Conservation (phyloP, 2,113 vertebrate species). For the Harpagus bidentatus region DNA sequence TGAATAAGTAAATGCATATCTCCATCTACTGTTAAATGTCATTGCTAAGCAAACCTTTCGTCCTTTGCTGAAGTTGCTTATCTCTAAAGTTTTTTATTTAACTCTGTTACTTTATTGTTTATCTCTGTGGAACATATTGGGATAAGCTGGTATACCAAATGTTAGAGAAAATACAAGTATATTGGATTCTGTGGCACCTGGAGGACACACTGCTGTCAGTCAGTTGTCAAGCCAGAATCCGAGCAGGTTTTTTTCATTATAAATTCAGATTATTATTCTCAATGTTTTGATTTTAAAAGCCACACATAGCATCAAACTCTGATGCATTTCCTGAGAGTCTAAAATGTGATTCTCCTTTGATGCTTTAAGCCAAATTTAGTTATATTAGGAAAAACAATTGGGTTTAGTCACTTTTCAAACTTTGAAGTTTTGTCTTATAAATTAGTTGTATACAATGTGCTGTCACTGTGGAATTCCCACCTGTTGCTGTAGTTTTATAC, state of each 20-base stretch:
- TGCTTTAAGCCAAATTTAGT: neutral
- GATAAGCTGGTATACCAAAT: neutral
- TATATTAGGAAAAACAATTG: neutral
- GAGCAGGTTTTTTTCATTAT: neutral
- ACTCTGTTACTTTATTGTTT: slow-evolving; percentile 21
- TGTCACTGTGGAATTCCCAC: neutral
- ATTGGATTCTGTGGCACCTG: slow-evolving; percentile 10
- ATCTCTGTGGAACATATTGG: slow-evolving; percentile 31
- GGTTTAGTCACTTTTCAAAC: neutral
- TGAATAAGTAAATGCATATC: neutral
- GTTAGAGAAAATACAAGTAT: neutral
- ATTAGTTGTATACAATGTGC: neutral
- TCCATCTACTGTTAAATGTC: neutral
- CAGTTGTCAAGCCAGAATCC: neutral
- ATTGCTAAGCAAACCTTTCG: neutral
- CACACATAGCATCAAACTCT: neutral
- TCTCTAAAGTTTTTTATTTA: slow-evolving; percentile 5
- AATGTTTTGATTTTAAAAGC: neutral
- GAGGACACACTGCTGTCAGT: neutral
- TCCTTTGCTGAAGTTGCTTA: neutral
- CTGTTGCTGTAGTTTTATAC: neutral
- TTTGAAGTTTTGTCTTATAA: neutral
- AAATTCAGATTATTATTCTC: neutral
- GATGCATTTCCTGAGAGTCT: neutral
- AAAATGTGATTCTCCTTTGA: neutral